These are phyloP conservation scores for Harpegnathos saltator DNA, from an alignment of 1,140 invertebrate species.

Conservation along the genomic window DNA sequence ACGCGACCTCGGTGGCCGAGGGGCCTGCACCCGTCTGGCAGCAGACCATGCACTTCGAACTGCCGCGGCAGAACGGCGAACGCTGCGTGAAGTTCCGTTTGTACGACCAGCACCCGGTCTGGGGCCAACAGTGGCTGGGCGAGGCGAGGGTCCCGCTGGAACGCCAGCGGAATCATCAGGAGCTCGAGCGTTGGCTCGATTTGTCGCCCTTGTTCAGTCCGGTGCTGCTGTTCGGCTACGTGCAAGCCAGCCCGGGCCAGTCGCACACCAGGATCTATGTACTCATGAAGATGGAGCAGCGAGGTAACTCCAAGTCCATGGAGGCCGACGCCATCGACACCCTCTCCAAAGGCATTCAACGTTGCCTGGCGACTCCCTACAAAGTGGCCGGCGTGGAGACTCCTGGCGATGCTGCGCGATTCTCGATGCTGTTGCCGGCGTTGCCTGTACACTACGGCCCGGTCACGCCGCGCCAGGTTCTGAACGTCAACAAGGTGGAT, in stretches of 20 bases:
- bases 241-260: conserved; percentile 81
- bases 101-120: conserved; percentile 84
- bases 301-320: conserved; percentile 67
- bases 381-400: conserved; percentile 78
- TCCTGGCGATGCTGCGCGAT: conserved; percentile 78
- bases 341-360: conserved; percentile 81
- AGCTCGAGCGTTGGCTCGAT: conserved; percentile 83
- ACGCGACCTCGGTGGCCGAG: conserved; percentile 78
- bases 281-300: conserved; percentile 82
- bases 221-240: conserved; percentile 81
- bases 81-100: conserved; percentile 80
- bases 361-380: conserved; percentile 81
- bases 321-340: conserved; percentile 76
- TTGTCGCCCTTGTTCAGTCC: conserved; percentile 81
- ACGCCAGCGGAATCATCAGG: conserved; percentile 79
- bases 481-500: conserved; percentile 83
- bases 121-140: conserved; percentile 84
- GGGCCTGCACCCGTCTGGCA: conserved; percentile 84
- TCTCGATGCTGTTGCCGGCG: conserved; percentile 78
- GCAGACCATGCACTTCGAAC: conserved; percentile 81
- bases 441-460: conserved; percentile 82
- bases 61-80: conserved; percentile 76
- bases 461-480: conserved; percentile 80
- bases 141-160: conserved; percentile 82
- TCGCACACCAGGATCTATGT: conserved; percentile 83